Evolutionary conservation across 53 echinoderm and acorn worm species (phyloP), one percentile per base, ranked within the genome.

Genomic region (Glandiceps talaboti): DNA sequence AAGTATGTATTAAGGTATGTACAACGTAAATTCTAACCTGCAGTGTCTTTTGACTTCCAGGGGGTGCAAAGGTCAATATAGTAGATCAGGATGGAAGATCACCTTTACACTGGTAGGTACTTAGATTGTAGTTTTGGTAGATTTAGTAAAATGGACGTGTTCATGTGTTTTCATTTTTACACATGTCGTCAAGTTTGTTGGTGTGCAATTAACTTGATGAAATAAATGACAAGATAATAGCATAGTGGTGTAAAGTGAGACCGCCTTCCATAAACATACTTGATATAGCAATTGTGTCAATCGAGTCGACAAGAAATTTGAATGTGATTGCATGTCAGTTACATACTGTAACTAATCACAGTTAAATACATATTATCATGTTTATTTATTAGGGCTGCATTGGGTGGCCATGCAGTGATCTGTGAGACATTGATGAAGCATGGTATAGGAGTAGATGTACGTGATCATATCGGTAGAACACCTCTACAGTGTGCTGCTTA

Each of bases 401-500:
- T 91, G 0, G 99, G 99, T 30, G 99, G 97, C 6, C 92, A 99
- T 74, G 77, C 91, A n/a, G 89, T 87, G 73, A 89, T 93, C 31
- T 93, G 93, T 76, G 30, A 86, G 31, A 82, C 86, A 32, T 85
- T 99, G 1, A 86, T 91, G 78, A 32, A 31, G 12, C 86, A 93
- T 81, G 89, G 81, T 77, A 91, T 99, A 32, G 80, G 86, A 73
- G 93, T 92, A 27, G 93, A 99, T 32, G 86, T 99, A 20, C 91
- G 89, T 78, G 99, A 99, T 76, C 86, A 77, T 74, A 87, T 81
- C 29, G 99, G 99, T 0, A 83, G 91, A 25, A 99, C 91, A 1
- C 99, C 99, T 14, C 88, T 94, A 20, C 99, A 99, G 85, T 93
- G 99, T 81, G 93, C 99, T 31, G 93, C 93, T 28, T 94, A 94